Percentiles rank a stretch among this genome's conserved stretches.
Conservation (phyloP, 2,113 vertebrate species). For the Anser brachyrhynchus region DNA sequence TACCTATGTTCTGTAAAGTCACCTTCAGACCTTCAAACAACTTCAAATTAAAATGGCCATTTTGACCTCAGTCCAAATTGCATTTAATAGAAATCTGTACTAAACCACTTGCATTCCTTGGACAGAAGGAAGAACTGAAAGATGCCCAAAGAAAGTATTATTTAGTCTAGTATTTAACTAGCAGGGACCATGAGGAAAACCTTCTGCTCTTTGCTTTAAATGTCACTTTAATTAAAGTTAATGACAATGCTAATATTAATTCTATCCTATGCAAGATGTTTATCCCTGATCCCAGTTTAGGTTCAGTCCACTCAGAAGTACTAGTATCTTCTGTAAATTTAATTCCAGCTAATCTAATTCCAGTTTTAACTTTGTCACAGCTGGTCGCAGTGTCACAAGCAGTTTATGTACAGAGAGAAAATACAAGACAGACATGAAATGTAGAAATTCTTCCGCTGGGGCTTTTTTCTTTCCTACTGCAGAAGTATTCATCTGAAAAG, state of each 20-base stretch:
- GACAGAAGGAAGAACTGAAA: constrained; percentile 17
- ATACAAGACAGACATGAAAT: background rate
- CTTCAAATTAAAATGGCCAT: background rate
- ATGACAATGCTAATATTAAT: background rate
- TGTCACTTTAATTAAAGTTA: constrained; percentile 16
- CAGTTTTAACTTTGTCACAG: background rate
- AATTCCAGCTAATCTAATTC: background rate
- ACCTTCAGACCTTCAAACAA: constrained; percentile 32
- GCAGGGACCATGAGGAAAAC: background rate
- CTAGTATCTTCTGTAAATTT: background rate
- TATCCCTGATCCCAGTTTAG: background rate
- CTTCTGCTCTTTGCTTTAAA: background rate
- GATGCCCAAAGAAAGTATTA: constrained; percentile 44
- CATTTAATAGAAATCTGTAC: background rate
- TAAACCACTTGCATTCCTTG: constrained; percentile 1
- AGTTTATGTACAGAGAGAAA: background rate
- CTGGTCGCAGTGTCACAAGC: background rate
- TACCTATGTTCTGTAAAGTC: background rate
- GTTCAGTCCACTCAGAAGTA: background rate
- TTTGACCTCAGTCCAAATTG: constrained; percentile 18
- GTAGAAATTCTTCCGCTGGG: background rate
- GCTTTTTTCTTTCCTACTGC: background rate
- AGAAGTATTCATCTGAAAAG: background rate
- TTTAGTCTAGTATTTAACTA: constrained; percentile 31
- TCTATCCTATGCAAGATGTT: background rate